A percentile compares a stretch with the other conserved stretches of the same genome.
phyloP scores from a whole-genome alignment of 2,888 invertebrate genomes.

The Dasysyrphus albostriatus region DNA sequence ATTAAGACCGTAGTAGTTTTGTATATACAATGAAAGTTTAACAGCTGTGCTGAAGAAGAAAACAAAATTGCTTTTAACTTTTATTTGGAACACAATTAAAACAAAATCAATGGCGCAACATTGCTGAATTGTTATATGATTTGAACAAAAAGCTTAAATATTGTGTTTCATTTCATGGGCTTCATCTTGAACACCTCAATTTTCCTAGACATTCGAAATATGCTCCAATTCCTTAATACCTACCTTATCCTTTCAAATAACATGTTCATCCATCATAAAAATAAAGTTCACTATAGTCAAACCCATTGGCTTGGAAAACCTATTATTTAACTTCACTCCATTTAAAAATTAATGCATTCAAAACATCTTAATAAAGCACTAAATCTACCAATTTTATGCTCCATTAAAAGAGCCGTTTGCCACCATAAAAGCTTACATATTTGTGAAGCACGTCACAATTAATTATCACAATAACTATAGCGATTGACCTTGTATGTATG shows the following conservation, averaged over 20 bases:
- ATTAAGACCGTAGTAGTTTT: too few species aligned
- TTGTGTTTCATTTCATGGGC: too few species aligned
- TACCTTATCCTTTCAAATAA: background rate
- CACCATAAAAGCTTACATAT: constrained; percentile 72
- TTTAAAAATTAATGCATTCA: constrained; percentile 24
- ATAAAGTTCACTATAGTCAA: constrained; percentile 30
- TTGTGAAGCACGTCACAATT: constrained; percentile 70
- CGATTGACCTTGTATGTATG: constrained; percentile 50
- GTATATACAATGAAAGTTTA: too few species aligned
- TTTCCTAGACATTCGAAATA: background rate
- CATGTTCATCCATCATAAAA: background rate
- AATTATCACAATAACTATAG: constrained; percentile 67
- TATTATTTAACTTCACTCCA: constrained; percentile 13
- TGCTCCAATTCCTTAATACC: background rate
- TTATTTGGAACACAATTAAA: too few species aligned
- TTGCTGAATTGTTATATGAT: too few species aligned
- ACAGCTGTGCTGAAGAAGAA: too few species aligned
- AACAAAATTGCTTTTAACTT: too few species aligned
- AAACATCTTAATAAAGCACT: constrained; percentile 69
- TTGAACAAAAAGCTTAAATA: too few species aligned
- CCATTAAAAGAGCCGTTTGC: constrained; percentile 46
- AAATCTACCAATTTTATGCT: constrained; percentile 57
- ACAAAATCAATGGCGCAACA: too few species aligned
- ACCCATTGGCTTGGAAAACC: constrained; percentile 53
- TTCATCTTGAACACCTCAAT: too few species aligned